phyloP scores from a whole-genome alignment of 2,888 invertebrate species.

The Phlogophora meticulosa region DNA sequence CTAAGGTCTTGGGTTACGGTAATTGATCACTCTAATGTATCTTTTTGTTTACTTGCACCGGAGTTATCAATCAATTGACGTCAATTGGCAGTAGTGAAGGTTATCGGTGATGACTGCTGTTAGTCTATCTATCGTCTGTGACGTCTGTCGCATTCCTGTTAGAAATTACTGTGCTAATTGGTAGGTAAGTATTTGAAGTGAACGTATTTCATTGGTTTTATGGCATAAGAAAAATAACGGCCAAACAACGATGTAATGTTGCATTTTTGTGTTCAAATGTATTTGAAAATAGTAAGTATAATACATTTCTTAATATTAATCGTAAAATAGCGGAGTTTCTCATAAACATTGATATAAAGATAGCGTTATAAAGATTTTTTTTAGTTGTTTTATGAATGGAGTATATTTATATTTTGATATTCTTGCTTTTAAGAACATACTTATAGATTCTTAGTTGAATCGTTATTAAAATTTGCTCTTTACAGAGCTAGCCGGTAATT shows the following conservation, averaged over 20 bases:
- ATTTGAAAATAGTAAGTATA: too few species aligned
- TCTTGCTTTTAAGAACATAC: background rate
- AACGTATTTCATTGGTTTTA: too few species aligned
- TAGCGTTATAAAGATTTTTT: too few species aligned
- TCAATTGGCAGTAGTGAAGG: conserved; percentile 81
- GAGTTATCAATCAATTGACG: conserved; percentile 87
- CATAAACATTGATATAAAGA: too few species aligned
- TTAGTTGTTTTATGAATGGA: too few species aligned
- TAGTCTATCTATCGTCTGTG: conserved; percentile 67
- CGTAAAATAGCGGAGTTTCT: too few species aligned
- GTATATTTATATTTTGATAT: too few species aligned
- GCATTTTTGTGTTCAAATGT: background rate
- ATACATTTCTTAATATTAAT: too few species aligned
- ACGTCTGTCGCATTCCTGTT: conserved; percentile 68
- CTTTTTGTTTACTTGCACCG: conserved; percentile 83
- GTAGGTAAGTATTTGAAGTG: conserved; percentile 14
- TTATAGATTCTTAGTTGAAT: background rate
- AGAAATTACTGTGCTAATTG: conserved; percentile 44
- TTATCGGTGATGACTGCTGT: conserved; percentile 78
- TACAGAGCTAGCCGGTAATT: conserved; percentile 10
- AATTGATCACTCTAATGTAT: conserved; percentile 78
- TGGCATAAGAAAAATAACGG: too few species aligned
- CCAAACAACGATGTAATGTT: background rate
- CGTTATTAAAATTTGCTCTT: background rate
- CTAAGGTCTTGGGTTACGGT: conserved; percentile 69